Evolutionary conservation across 2,797 vertebrate species (phyloP).

Genomic region (Peromyscus attwateri): DNA sequence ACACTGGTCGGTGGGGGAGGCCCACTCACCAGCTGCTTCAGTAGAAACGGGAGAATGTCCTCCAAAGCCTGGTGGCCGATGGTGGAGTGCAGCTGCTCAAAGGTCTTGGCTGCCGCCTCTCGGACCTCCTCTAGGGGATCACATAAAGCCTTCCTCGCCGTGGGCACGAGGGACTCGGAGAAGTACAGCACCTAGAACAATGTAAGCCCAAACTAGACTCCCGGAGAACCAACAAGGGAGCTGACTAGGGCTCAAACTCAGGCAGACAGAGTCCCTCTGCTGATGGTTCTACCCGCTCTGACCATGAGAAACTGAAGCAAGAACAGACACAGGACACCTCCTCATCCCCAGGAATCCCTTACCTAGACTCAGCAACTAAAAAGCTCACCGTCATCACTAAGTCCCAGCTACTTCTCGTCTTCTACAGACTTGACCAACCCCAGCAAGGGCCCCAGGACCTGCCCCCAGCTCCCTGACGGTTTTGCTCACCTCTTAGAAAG

Average conservation of each 20-base stretch:
- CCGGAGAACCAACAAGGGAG: accelerated
- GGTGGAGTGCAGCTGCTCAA: conserved; percentile 98
- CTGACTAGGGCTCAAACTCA: neutral
- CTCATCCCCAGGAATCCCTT: neutral
- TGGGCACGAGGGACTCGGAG: conserved; percentile 97
- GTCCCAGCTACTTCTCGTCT: neutral
- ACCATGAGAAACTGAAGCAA: neutral
- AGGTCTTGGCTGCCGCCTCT: conserved; percentile 98
- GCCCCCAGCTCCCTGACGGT: neutral
- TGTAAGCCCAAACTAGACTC: neutral
- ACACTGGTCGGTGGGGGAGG: neutral
- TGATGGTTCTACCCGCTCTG: neutral
- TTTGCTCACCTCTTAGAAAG: conserved; percentile 31
- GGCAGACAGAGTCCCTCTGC: neutral
- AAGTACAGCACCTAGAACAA: conserved; percentile 95
- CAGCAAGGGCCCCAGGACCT: accelerated
- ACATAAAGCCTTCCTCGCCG: conserved; percentile 97
- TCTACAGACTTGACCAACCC: neutral
- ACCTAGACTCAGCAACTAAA: neutral
- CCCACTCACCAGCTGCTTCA: conserved; percentile 95
- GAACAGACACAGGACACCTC: neutral
- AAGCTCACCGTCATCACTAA: neutral
- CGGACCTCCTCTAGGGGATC: conserved; percentile 98
- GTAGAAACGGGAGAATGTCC: conserved; percentile 96
- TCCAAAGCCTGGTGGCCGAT: conserved; percentile 98